phyloP scores from a whole-genome alignment of 2,888 invertebrate genomes.

The Heliconius aoede region DNA sequence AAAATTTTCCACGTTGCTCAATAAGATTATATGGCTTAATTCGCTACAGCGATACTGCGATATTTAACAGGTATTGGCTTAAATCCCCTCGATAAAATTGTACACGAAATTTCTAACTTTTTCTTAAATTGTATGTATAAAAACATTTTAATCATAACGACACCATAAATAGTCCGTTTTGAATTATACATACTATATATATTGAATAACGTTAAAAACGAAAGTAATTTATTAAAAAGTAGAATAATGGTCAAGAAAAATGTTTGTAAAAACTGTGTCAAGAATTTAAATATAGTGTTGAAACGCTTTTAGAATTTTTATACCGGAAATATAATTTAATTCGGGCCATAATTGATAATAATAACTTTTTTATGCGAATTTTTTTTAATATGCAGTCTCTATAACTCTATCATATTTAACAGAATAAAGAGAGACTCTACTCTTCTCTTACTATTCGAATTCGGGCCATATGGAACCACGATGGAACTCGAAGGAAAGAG shows the following conservation, averaged over 20 bases:
- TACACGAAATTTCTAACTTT: neutral
- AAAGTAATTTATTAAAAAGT: neutral
- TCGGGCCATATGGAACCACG: neutral
- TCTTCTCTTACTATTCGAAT: neutral
- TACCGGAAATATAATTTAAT: slow-evolving; percentile 2
- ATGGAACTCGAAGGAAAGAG: neutral
- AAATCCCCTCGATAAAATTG: neutral
- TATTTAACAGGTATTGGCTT: slow-evolving; percentile 1
- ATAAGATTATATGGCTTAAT: neutral
- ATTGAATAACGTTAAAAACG: neutral
- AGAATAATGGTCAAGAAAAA: neutral
- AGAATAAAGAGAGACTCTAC: neutral
- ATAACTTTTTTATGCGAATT: too few species aligned
- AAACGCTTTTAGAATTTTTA: neutral
- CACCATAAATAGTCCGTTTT: neutral
- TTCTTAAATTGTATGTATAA: neutral
- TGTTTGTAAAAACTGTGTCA: slow-evolving; percentile 2
- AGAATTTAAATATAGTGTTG: slow-evolving; percentile 9
- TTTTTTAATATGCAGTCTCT: neutral
- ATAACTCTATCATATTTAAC: neutral
- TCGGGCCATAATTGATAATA: neutral
- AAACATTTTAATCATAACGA: too few species aligned
- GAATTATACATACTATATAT: neutral
- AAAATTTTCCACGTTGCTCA: neutral
- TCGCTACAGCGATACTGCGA: neutral